Conservation (phyloP, 2,888 invertebrate genomes). For the Beris morrisii region DNA sequence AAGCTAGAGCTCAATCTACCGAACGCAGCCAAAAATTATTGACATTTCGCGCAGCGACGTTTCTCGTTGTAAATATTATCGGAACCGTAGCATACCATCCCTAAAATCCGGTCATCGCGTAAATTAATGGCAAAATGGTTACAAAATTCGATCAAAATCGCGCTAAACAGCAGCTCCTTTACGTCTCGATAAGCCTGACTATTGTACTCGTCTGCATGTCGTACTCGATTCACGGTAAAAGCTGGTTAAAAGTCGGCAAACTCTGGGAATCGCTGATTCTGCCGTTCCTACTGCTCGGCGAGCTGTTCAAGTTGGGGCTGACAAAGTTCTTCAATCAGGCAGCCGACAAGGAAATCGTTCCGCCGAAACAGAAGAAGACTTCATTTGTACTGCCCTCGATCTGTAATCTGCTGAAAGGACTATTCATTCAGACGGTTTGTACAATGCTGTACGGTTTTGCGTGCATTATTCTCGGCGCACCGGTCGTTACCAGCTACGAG, state of each 20-base stretch:
- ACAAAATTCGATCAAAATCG: conserved; percentile 53
- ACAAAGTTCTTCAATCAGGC: conserved; percentile 49
- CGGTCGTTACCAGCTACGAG: conserved; percentile 54
- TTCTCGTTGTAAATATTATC: no score
- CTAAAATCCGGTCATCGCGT: no score
- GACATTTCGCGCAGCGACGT: no score
- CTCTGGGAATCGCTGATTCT: conserved; percentile 53
- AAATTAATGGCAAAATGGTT: conserved; percentile 44
- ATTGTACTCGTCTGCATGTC: conserved; percentile 53
- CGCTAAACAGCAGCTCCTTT: conserved; percentile 54
- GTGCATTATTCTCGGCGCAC: conserved; percentile 56
- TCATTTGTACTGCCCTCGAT: conserved; percentile 46
- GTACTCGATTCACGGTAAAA: conserved; percentile 51
- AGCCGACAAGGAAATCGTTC: conserved; percentile 45
- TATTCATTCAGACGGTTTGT: conserved; percentile 49
- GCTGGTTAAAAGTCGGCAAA: conserved; percentile 52
- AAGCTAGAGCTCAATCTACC: no score
- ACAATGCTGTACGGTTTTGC: conserved; percentile 52
- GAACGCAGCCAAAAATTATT: no score
- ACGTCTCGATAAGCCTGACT: conserved; percentile 52
- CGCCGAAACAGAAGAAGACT: conserved; percentile 49
- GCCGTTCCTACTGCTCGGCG: conserved; percentile 52
- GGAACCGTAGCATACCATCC: no score
- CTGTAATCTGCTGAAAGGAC: conserved; percentile 48
- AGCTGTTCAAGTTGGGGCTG: conserved; percentile 50